Conservation (phyloP, 1,140 invertebrate species). For the Macrocentrus cingulum region DNA sequence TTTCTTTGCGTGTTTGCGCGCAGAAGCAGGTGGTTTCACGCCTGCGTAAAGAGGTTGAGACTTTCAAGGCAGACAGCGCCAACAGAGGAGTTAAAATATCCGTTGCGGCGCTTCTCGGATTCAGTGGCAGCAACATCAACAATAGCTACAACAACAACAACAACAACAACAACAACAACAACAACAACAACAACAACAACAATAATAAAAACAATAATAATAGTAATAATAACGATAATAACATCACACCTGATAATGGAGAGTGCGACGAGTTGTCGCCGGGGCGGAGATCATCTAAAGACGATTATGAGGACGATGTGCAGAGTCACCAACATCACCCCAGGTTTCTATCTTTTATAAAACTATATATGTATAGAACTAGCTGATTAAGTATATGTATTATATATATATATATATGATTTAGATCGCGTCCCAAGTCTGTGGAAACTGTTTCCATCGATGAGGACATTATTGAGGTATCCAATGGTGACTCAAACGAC, state of each 20-base stretch:
- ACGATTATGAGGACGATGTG: conserved; percentile 45
- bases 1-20: conserved; percentile 23
- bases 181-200: conserved; percentile 35
- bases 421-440: conserved; percentile 34
- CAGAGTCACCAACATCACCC: conserved; percentile 36
- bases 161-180: conserved; percentile 45
- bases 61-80: conserved; percentile 41
- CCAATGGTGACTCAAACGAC: conserved; percentile 36
- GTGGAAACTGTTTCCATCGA: conserved; percentile 43
- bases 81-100: conserved; percentile 48
- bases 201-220: conserved; percentile 30
- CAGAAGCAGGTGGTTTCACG: conserved; percentile 50
- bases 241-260: conserved; percentile 45
- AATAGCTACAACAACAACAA: conserved; percentile 18
- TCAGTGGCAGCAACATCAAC: conserved; percentile 44
- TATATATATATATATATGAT: conserved; percentile 14
- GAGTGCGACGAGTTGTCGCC: conserved; percentile 27
- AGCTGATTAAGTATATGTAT: too few relatives aligned
- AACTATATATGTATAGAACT: too few relatives aligned
- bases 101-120: conserved; percentile 41
- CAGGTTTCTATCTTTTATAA: conserved; percentile 28
- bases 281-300: conserved; percentile 35
- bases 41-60: conserved; percentile 48
- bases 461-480: conserved; percentile 44
- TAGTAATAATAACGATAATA: conserved; percentile 44